phyloP scores from a whole-genome alignment of 2,797 vertebrate species.

The Gephyroberyx darwinii region DNA sequence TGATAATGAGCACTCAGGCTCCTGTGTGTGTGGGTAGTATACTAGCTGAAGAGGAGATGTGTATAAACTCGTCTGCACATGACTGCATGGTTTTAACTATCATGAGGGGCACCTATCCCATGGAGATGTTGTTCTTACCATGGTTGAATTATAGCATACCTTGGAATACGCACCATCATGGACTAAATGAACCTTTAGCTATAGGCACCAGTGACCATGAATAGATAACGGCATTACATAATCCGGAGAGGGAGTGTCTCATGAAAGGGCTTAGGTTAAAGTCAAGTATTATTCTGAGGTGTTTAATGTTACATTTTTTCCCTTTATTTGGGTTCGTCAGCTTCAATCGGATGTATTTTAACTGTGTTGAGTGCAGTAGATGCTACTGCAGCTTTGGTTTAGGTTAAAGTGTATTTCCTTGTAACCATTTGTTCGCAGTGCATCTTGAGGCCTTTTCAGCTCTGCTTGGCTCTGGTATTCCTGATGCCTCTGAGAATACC shows the following conservation, averaged over 20 bases:
- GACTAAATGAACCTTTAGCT: constrained; percentile 68
- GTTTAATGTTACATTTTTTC: constrained; percentile 51
- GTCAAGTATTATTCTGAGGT: constrained; percentile 56
- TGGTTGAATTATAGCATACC: constrained; percentile 65
- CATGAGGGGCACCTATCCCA: constrained; percentile 58
- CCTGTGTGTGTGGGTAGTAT: constrained; percentile 12
- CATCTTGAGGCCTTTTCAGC: constrained; percentile 37
- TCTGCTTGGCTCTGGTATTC: constrained; percentile 48
- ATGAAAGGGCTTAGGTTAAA: constrained; percentile 65
- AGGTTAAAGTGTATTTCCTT: constrained; percentile 18
- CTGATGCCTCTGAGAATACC: constrained; percentile 62
- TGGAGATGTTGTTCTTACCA: constrained; percentile 68
- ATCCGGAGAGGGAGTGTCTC: constrained; percentile 59
- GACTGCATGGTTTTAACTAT: constrained; percentile 58
- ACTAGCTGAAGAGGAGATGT: constrained; percentile 38
- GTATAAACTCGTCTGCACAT: constrained; percentile 64
- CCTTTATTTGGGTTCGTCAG: constrained; percentile 15
- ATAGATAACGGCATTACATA: constrained; percentile 70
- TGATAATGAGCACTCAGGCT: constrained; percentile 31
- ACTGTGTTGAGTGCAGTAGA: not conserved
- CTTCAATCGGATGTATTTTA: not conserved
- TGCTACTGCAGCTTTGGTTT: constrained; percentile 6
- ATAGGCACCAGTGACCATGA: constrained; percentile 71
- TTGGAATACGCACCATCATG: constrained; percentile 60
- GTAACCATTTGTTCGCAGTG: constrained; percentile 18